Evolutionary conservation across 1,140 invertebrate species (phyloP), one percentile per base, ranked within the genome.

Genomic region (Pogonomyrmex barbatus): DNA sequence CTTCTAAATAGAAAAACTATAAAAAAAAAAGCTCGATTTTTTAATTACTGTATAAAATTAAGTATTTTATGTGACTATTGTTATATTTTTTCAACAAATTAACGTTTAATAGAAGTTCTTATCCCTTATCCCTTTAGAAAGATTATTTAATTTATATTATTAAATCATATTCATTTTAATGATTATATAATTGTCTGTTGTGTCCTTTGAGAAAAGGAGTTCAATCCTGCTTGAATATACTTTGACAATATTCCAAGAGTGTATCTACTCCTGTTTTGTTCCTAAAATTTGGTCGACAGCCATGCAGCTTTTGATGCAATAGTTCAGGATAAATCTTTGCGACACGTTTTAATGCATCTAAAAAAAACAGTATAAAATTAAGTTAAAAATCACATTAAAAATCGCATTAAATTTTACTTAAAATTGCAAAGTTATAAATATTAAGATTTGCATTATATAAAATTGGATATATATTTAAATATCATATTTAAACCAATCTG

Each of bases 231-330:
- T 14, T 79, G 79, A 92, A 77, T 65, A 90, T 65, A 47, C 62
- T 75, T 75, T 92, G 87, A 73, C 92, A 87, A 67, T 88, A 84
- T 10, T 88, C 68, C n/a, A 94, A 78, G 36, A 95, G 73, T 81
- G 65, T 63, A 4, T 94, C 90, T 24, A 94, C 88, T 30, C 90
- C 93, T 62, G 68, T 67, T 87, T 94, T 94, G 81, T 95, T 94
- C 77, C 93, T 91, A 78, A 95, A 95, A 91, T 95, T 95, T 17
- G 56, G 33, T 70, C 91, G 91, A 70, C 91, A 93, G 5, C 91
- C 93, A 50, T 93, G 87, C 63, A 95, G 92, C 86, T 95, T 95
- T 67, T 93, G 62, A 30, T 91, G 78, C 17, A 95, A 75, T 12
- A 95, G 52, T 79, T 91, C 90, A 2, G 95, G 95, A 86, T 94